These are phyloP conservation scores for Cylas formicarius DNA, from an alignment of 1,140 invertebrate species.

Conservation along the genomic window DNA sequence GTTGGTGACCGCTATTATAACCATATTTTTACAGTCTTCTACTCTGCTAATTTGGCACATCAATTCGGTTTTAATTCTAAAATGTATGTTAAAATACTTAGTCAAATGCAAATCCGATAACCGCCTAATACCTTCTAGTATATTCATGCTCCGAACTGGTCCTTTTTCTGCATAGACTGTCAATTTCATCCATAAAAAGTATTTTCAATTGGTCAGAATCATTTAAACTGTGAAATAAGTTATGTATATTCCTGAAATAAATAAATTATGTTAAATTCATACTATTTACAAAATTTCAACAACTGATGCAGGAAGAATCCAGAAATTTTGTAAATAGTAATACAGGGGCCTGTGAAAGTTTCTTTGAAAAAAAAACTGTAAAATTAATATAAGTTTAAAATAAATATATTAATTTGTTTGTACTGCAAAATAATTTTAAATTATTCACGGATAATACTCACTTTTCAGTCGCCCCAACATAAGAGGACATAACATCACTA, in stretches of 20 bases:
- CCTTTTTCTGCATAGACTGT: slow-evolving; percentile 50
- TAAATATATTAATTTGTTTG: not conserved
- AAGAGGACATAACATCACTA: slow-evolving; percentile 48
- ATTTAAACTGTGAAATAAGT: slow-evolving; percentile 43
- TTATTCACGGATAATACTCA: slow-evolving; percentile 32
- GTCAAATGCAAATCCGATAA: not conserved
- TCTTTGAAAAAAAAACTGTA: slow-evolving; percentile 3
- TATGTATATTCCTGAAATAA: slow-evolving; percentile 14
- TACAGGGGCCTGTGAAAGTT: too few species aligned
- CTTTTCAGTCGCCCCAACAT: slow-evolving; percentile 55
- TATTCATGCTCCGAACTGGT: slow-evolving; percentile 46
- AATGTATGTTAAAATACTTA: slow-evolving; percentile 9
- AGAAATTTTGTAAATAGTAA: too few species aligned
- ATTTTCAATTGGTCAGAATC: slow-evolving; percentile 40
- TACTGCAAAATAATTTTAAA: not conserved
- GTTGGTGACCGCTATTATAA: slow-evolving; percentile 55
- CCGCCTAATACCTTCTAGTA: slow-evolving; percentile 40
- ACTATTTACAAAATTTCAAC: not conserved
- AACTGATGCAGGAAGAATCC: too few species aligned
- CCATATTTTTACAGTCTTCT: slow-evolving; percentile 40
- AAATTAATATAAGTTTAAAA: not conserved
- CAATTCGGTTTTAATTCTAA: slow-evolving; percentile 51
- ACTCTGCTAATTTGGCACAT: slow-evolving; percentile 47
- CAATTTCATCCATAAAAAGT: slow-evolving; percentile 56
- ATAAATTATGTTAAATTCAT: slow-evolving; percentile 1